These are phyloP conservation scores for Chlamydotis undulata DNA, from an alignment of 2,113 vertebrate species.

Conservation along the genomic window DNA sequence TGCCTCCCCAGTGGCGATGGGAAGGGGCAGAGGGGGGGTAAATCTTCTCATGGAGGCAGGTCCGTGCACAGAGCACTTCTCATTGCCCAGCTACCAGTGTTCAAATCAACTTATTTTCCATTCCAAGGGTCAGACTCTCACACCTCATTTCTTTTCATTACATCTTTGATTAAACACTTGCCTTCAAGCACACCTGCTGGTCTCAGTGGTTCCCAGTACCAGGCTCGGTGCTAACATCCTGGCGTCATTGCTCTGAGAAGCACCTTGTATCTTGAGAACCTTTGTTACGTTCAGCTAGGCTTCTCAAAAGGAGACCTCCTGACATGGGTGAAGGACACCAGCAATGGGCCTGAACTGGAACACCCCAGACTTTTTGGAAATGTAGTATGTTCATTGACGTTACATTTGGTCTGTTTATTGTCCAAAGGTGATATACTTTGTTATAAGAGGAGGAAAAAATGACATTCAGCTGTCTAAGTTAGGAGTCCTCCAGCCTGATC, in stretches of 20 bases:
- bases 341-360: neutral
- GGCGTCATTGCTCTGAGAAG: neutral
- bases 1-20: neutral
- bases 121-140: neutral
- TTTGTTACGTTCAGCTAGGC: neutral
- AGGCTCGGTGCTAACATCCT: neutral
- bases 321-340: neutral
- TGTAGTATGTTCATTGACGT: neutral
- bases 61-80: neutral
- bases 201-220: neutral
- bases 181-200: neutral
- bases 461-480: neutral
- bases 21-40: neutral
- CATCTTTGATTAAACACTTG: slow-evolving; percentile 14
- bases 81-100: neutral
- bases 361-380: neutral
- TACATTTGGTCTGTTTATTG: neutral
- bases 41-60: accelerated
- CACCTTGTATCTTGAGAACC: neutral
- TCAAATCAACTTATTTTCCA: neutral
- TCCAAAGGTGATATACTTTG: neutral
- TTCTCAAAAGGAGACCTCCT: neutral
- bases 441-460: neutral
- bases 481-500: neutral
- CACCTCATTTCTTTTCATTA: neutral